phyloP scores from a whole-genome alignment of 2,888 invertebrate genomes.

The Acrocera orbiculus region DNA sequence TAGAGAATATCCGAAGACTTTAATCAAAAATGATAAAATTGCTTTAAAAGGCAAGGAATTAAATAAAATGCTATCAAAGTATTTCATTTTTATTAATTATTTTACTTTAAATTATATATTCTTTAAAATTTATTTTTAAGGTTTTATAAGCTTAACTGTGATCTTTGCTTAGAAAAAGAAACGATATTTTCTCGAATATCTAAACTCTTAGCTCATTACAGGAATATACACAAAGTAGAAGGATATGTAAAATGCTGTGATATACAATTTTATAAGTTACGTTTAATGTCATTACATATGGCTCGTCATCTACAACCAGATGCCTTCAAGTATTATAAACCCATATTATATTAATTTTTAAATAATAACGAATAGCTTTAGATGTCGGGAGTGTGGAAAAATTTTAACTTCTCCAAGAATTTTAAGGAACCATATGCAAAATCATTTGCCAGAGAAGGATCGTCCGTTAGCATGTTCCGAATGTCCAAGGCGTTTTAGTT shows the following conservation, averaged over 20 bases:
- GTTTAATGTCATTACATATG: conserved; percentile 14
- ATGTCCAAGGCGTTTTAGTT: conserved; percentile 14
- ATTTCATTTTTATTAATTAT: not conserved
- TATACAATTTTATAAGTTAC: conserved; percentile 10
- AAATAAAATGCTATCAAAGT: conserved; percentile 11
- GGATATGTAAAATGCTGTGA: conserved; percentile 15
- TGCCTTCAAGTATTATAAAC: conserved; percentile 11
- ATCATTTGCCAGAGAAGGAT: conserved; percentile 14
- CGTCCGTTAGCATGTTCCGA: conserved; percentile 12
- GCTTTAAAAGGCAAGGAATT: conserved; percentile 11
- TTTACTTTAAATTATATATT: not conserved
- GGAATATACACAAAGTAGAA: conserved; percentile 10
- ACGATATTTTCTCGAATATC: no score
- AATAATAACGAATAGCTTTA: not conserved
- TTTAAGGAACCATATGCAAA: conserved; percentile 14
- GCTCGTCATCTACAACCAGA: conserved; percentile 15
- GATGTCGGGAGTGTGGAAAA: conserved; percentile 14
- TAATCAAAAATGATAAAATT: conserved; percentile 12
- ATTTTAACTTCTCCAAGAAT: conserved; percentile 14
- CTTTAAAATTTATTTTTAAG: conserved; percentile 2
- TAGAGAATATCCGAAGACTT: conserved; percentile 11
- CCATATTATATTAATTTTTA: not conserved
- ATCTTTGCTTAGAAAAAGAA: conserved; percentile 8
- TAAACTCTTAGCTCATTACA: no score
- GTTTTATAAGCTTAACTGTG: conserved; percentile 13